Evolutionary conservation across 2,113 vertebrate genomes (phyloP).

Genomic region (Erythrolamprus reginae): DNA sequence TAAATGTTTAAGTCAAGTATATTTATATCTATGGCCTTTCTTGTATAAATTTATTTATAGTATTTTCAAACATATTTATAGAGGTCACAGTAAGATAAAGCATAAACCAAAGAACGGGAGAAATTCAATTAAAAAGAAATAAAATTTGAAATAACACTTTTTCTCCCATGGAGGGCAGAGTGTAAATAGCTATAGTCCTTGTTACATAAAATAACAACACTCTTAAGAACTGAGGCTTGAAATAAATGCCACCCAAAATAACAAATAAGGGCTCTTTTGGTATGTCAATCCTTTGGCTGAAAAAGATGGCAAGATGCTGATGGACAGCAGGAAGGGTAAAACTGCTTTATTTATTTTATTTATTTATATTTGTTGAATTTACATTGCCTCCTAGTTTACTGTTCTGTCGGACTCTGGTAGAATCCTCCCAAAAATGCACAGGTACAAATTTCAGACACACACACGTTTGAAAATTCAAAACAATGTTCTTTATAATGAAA

Average conservation of each 20-base stretch:
- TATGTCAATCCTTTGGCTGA: not conserved
- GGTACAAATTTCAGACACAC: too few relatives aligned
- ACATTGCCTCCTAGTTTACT: not conserved
- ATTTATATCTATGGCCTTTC: not conserved
- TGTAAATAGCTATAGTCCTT: not conserved
- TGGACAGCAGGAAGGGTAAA: not conserved
- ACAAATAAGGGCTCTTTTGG: not conserved
- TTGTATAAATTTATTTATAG: not conserved
- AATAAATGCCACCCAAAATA: not conserved
- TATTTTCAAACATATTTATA: not conserved
- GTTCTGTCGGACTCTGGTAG: too few relatives aligned
- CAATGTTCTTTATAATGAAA: too few relatives aligned
- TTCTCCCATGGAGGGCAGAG: not conserved
- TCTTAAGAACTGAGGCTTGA: not conserved
- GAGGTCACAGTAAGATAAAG: not conserved
- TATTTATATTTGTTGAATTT: too few relatives aligned
- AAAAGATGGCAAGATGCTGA: not conserved
- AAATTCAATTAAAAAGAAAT: not conserved
- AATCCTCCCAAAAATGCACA: too few relatives aligned
- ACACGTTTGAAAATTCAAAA: too few relatives aligned
- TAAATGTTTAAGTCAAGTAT: not conserved
- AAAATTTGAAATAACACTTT: not conserved
- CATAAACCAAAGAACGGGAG: not conserved
- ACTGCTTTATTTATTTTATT: not conserved
- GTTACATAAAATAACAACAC: not conserved